phyloP scores from a whole-genome alignment of 2,888 invertebrate species.

The Pterostichus madidus region DNA sequence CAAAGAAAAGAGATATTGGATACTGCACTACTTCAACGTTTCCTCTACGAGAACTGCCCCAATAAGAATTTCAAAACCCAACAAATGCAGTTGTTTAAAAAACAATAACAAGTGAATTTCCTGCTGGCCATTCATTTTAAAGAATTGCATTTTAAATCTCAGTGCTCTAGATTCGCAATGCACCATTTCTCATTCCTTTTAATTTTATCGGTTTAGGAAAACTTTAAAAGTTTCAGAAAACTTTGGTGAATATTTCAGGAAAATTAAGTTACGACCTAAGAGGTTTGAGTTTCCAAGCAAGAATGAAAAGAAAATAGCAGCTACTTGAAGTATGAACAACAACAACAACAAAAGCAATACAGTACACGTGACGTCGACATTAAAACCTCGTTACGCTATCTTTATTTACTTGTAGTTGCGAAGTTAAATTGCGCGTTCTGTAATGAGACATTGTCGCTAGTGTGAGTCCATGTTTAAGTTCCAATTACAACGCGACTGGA shows the following conservation, averaged over 20 bases:
- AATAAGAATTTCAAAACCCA: constrained; percentile 27
- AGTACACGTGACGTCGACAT: constrained; percentile 43
- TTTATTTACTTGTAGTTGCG: constrained; percentile 53
- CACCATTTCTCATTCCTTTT: constrained; percentile 27
- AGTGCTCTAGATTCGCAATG: not conserved
- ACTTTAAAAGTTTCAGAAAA: constrained; percentile 12
- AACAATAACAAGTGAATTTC: constrained; percentile 21
- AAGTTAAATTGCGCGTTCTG: constrained; percentile 53
- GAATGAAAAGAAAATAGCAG: constrained; percentile 31
- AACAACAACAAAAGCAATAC: constrained; percentile 18
- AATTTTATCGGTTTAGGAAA: constrained; percentile 27
- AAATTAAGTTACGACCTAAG: constrained; percentile 39
- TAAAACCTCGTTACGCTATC: constrained; percentile 60
- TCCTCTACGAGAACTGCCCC: not conserved
- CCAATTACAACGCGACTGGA: constrained; percentile 52
- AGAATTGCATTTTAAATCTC: constrained; percentile 7
- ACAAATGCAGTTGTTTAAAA: not conserved
- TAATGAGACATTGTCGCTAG: constrained; percentile 56
- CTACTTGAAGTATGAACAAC: constrained; percentile 16
- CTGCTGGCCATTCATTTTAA: not conserved
- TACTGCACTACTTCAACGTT: constrained; percentile 6
- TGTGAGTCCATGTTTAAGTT: constrained; percentile 29
- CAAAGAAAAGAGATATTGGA: constrained; percentile 37
- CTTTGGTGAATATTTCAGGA: constrained; percentile 45
- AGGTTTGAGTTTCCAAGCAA: not conserved